A percentile compares a stretch with the other conserved stretches of the same genome.
phyloP scores from a whole-genome alignment of 1,140 invertebrate genomes.

The Diuraphis noxia region DNA sequence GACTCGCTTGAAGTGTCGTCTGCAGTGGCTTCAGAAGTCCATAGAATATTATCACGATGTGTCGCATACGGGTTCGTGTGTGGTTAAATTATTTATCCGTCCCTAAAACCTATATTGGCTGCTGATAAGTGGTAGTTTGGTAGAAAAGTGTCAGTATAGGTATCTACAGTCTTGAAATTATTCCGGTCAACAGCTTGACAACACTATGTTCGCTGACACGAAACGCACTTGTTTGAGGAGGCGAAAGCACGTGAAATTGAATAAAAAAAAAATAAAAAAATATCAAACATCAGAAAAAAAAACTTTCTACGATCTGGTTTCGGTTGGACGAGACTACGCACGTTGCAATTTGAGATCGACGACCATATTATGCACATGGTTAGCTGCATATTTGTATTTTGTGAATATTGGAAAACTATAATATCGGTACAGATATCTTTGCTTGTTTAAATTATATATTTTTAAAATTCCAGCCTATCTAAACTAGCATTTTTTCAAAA shows the following conservation, averaged over 20 bases:
- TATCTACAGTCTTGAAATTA: neutral
- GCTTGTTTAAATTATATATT: no score
- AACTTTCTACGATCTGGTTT: neutral
- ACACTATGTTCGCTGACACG: no score
- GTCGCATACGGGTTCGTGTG: no score
- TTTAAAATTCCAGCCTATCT: neutral
- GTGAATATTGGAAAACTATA: neutral
- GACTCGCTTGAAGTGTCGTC: neutral
- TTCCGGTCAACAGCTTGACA: neutral
- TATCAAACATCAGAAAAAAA: neutral
- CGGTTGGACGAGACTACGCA: neutral
- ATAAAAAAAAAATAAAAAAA: no score
- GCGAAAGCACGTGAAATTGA: no score
- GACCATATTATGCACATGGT: no score
- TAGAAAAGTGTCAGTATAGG: neutral
- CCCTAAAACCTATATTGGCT: neutral
- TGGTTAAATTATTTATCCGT: neutral
- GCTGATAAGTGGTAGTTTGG: neutral
- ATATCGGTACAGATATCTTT: no score
- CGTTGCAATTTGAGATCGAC: neutral
- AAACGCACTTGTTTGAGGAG: neutral
- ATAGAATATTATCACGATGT: no score
- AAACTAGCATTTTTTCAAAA: rapidly evolving
- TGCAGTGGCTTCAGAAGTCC: neutral
- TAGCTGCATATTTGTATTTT: no score